These are phyloP conservation scores for Rhagium mordax DNA, from an alignment of 2,888 invertebrate genomes.

Conservation along the genomic window DNA sequence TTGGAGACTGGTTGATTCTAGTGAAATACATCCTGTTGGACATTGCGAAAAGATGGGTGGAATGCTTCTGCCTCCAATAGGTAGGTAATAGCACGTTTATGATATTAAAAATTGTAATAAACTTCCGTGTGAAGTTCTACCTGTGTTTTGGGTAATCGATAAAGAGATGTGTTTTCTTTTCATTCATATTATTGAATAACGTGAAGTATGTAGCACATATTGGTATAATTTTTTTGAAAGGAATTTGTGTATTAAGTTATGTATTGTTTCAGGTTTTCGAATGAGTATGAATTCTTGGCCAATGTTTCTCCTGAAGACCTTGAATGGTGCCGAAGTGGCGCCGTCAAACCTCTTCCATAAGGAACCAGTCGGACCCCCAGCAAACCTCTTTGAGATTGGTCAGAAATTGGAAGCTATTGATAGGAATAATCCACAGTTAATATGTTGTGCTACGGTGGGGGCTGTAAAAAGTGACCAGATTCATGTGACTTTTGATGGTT, in stretches of 20 bases:
- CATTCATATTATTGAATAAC: too few relatives aligned
- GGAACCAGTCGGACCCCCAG: conserved; percentile 87
- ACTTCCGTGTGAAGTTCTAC: too few relatives aligned
- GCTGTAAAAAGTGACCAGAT: conserved; percentile 94
- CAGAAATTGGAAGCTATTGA: conserved; percentile 98
- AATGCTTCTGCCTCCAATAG: conserved; percentile 95
- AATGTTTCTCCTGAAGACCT: conserved; percentile 91
- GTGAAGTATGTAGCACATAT: too few relatives aligned
- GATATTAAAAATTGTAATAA: background rate
- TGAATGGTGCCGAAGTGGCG: conserved; percentile 94
- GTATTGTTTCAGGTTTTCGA: conserved; percentile 79
- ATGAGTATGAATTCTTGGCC: conserved; percentile 99
- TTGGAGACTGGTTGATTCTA: conserved; percentile 96
- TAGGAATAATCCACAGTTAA: conserved; percentile 96
- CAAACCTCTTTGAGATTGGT: conserved; percentile 85
- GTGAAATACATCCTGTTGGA: conserved; percentile 95
- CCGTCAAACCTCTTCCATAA: conserved; percentile 90
- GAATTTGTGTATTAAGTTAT: conserved; percentile 76
- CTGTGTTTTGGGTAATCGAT: too few relatives aligned
- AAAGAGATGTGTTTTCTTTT: too few relatives aligned
- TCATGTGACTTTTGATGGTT: conserved; percentile 97
- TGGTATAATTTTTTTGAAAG: too few relatives aligned
- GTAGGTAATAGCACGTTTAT: conserved; percentile 66
- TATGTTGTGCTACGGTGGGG: conserved; percentile 96
- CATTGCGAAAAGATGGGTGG: conserved; percentile 94